Conservation (phyloP, 1,140 invertebrate genomes). For the Eueides isabella region DNA sequence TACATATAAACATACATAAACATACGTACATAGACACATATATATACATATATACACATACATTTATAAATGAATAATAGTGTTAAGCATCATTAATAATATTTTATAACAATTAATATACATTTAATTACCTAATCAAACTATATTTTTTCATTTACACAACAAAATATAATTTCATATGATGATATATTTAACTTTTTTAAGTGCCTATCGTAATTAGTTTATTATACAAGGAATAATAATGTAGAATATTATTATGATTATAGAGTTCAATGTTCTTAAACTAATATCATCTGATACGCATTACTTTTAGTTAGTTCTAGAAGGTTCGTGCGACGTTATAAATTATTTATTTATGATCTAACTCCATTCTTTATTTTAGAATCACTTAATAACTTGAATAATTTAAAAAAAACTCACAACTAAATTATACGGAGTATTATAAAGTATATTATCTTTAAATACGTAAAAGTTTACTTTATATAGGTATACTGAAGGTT, state of each 20-base stretch:
- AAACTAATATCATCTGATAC: conserved; percentile 17
- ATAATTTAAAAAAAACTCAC: not conserved
- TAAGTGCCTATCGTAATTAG: not conserved
- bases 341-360: conserved; percentile 8
- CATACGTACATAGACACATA: too few species aligned
- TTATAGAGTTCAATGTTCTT: conserved; percentile 24
- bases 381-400: not conserved
- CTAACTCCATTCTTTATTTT: not conserved
- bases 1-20: too few species aligned
- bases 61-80: too few species aligned
- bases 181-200: not conserved
- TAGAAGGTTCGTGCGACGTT: not conserved
- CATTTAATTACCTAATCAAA: too few species aligned
- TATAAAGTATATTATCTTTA: too few species aligned
- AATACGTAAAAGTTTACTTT: too few species aligned
- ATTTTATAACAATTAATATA: too few species aligned
- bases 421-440: not conserved
- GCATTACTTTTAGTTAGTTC: conserved; percentile 2
- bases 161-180: too few species aligned
- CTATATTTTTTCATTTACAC: too few species aligned
- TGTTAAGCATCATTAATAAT: too few species aligned
- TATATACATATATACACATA: too few species aligned
- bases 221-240: conserved; percentile 6
- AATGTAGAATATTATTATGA: not conserved
- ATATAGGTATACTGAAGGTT: not conserved